phyloP scores from a whole-genome alignment of 2,888 invertebrate genomes.

The Aporophyla lueneburgensis region DNA sequence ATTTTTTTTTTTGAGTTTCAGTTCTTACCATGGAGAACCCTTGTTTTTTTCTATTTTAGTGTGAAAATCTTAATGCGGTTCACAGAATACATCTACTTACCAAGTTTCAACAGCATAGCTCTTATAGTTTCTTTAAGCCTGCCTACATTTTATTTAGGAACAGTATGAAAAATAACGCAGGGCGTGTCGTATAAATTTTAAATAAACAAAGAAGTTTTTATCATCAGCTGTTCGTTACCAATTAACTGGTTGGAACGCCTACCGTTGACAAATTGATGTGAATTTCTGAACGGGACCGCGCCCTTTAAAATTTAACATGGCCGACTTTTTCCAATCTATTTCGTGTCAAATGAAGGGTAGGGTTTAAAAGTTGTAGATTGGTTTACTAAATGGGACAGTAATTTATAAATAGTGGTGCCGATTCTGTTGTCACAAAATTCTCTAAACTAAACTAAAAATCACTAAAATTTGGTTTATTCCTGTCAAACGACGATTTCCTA shows the following conservation, averaged over 20 bases:
- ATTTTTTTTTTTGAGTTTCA: too few relatives aligned
- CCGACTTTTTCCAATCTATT: constrained; percentile 64
- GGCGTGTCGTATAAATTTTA: constrained; percentile 71
- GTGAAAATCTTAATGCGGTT: too few relatives aligned
- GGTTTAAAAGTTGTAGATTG: neutral
- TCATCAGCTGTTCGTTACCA: constrained; percentile 80
- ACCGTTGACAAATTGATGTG: constrained; percentile 85
- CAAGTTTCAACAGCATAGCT: too few relatives aligned
- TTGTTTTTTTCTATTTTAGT: too few relatives aligned
- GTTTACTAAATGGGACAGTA: neutral
- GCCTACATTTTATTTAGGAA: constrained; percentile 56
- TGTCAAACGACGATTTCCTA: too few relatives aligned
- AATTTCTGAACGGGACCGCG: constrained; percentile 70
- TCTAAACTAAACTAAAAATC: too few relatives aligned
- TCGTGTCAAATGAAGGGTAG: constrained; percentile 39
- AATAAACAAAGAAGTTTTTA: constrained; percentile 77
- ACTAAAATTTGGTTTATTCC: too few relatives aligned
- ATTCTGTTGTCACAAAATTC: too few relatives aligned
- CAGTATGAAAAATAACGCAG: constrained; percentile 57
- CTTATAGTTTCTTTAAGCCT: too few relatives aligned
- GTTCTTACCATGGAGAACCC: too few relatives aligned
- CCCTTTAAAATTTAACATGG: constrained; percentile 76
- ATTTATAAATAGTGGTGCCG: neutral
- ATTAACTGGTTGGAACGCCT: constrained; percentile 84
- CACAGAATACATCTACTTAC: too few relatives aligned